Base-by-base conservation (phyloP, 2,797 vertebrate species). In the Manis crassicaudata region DNA sequence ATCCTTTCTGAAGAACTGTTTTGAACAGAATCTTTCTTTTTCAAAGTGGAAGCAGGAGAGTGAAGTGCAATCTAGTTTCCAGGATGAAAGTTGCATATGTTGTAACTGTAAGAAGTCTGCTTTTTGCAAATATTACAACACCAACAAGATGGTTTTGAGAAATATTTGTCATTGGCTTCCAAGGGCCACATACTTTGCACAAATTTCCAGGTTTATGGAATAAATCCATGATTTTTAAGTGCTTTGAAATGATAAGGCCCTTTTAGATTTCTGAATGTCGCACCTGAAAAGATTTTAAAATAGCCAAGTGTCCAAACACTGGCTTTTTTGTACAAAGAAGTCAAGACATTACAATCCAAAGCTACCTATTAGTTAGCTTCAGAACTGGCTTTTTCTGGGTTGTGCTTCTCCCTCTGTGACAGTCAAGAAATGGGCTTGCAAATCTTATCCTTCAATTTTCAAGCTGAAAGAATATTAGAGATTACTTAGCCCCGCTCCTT, bases 181-280 rank as follows among this genome's bases (percentile, higher is more conserved):
- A 82, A 68, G 85, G 62, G 23, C 11, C 62, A 96, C 5, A 37
- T 63, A 60, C 46, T 46, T 46, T 46, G 46, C 46, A 46, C 21
- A 40, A 46, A 29, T 11, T 75, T 93, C 35, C 43, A 68, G 40
- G n/a, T 93, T 92, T 95, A 17, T 83, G 80, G 35, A n/a, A 67
- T 73, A 87, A 87, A 80, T 75, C 8, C 46, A 85, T 52, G 7
- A 84, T 87, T 46, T n/a, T 72, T 75, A 85, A 95, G 60, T 93
- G 50, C 43, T 83, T 92, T 60, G 37, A 70, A 95, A 89, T 21
- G 9, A 37, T 82, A 67, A 87, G 65, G 10, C 80, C 58, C 40
- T 81, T 60, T 62, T 77, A 81, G 17, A 87, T 85, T 87, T 90
- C 85, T 92, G 95, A 90, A 73, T 82, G 25, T 82, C 46, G 88